Percentiles rank a stretch among this genome's conserved stretches.
Evolutionary conservation across 2,113 vertebrate genomes (phyloP).

Genomic region (Bubalus kerabau): DNA sequence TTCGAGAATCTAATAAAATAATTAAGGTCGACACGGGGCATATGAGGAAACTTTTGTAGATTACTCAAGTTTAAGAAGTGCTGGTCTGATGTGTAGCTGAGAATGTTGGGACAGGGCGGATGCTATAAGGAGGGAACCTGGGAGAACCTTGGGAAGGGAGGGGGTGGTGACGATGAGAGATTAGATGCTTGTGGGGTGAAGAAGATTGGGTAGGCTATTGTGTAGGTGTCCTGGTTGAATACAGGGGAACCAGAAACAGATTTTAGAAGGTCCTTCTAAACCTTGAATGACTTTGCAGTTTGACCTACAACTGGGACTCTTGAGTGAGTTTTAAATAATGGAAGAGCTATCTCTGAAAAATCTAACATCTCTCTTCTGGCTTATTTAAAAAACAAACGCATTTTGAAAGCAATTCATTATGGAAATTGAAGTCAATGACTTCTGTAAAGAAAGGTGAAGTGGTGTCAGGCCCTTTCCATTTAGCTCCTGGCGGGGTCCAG

Average conservation of each 20-base stretch:
- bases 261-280: not conserved
- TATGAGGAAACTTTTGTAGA: not conserved
- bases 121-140: no score
- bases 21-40: not conserved
- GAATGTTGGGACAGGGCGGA: not conserved
- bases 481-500: not conserved
- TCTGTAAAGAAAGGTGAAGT: not conserved
- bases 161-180: not conserved
- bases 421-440: constrained; percentile 15
- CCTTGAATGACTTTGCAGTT: not conserved
- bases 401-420: constrained; percentile 37
- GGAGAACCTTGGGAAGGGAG: not conserved
- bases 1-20: not conserved
- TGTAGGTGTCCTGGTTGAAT: not conserved
- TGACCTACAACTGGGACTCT: not conserved
- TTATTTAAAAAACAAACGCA: constrained; percentile 4
- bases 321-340: not conserved
- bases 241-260: not conserved
- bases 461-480: not conserved
- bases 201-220: not conserved
- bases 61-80: not conserved
- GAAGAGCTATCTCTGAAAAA: not conserved
- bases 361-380: not conserved
- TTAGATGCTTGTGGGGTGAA: not conserved
- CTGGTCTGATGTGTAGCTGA: not conserved